Evolutionary conservation across 2,113 vertebrate species (phyloP).

Genomic region (Scomber scombrus): DNA sequence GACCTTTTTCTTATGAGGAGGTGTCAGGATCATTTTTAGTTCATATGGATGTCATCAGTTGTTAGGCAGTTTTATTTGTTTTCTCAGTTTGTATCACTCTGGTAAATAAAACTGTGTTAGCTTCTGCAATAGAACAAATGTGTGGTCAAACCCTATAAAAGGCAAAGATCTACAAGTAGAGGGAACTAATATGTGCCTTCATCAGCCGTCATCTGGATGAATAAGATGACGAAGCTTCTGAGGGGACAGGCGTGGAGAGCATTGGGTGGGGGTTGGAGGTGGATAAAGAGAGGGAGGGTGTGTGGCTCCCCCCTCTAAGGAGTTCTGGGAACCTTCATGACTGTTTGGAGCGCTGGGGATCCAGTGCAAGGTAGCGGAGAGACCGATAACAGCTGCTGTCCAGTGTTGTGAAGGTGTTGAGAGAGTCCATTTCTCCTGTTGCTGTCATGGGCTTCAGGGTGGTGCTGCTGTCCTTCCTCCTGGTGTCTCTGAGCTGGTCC

Average conservation of each 20-base stretch:
- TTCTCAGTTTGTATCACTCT: background rate
- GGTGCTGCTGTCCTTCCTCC: slow-evolving; percentile 79
- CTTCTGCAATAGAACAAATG: background rate
- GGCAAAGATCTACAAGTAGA: background rate
- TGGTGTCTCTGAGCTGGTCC: slow-evolving; percentile 79
- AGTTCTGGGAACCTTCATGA: slow-evolving; percentile 57
- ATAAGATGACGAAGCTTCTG: slow-evolving; percentile 68
- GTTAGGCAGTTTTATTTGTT: background rate
- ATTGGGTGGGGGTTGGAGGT: slow-evolving; percentile 61
- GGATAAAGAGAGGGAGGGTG: slow-evolving; percentile 77
- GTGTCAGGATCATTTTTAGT: slow-evolving; percentile 29
- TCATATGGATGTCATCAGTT: slow-evolving; percentile 8
- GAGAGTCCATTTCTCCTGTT: slow-evolving; percentile 55
- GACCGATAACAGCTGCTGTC: slow-evolving; percentile 38
- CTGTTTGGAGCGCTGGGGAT: slow-evolving; percentile 41
- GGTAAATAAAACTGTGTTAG: slow-evolving; percentile 32
- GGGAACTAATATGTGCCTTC: slow-evolving; percentile 17
- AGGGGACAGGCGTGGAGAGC: slow-evolving; percentile 53
- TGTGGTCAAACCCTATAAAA: background rate
- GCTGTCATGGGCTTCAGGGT: slow-evolving; percentile 80
- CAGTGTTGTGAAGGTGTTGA: slow-evolving; percentile 36
- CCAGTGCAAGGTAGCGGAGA: slow-evolving; percentile 35
- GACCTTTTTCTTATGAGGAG: background rate
- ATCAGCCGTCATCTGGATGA: slow-evolving; percentile 45
- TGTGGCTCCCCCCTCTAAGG: slow-evolving; percentile 44